Evolutionary conservation across 2,888 invertebrate species (phyloP), one percentile per base, ranked within the genome.

Genomic region (Diarsia brunnea): DNA sequence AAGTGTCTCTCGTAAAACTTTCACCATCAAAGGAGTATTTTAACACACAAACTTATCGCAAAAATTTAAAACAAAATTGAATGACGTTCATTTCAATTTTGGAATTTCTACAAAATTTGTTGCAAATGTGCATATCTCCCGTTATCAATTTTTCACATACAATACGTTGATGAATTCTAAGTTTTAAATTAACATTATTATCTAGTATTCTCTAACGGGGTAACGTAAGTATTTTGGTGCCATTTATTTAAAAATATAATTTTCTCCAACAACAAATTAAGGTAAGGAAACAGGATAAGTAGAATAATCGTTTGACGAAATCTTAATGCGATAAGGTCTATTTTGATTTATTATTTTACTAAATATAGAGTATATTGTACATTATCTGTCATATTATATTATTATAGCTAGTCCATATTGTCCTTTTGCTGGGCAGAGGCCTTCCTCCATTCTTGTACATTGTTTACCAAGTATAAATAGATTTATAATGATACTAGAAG

Each of bases 91-190:
- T 65, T 92, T 92, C 81, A 79, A 92, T 92, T 87, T 90, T 90
- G 75, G 92, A 93, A 92, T 87, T 68, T 60, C 82, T 79, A 82
- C 89, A 89, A 93, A 92, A 91, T 92, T 90, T 75, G 83, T 86
- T 85, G 88, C 89, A 87, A 89, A 88, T 89, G 86, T 88, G 86
- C 69, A 55, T n/a, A n/a, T 72, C 68, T 75, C 86, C 67, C 74
- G 70, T 69, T 79, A 83, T 77, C 60, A 78, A 81, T 82, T 75
- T 87, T 82, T 80, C 67, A 72, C 86, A 78, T 79, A 76, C 78
- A 79, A 78, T 79, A 76, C 78, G 81, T 78, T 79, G 84, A 84
- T 78, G 66, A 80, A 82, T 78, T 55, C 7, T 16, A 72, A 82
- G 75, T 79, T 81, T 78, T 75, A 79, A 81, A 75, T 66, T 61